Base-by-base conservation (phyloP, 2,888 invertebrate species). In the Chrysolina oricalcia region DNA sequence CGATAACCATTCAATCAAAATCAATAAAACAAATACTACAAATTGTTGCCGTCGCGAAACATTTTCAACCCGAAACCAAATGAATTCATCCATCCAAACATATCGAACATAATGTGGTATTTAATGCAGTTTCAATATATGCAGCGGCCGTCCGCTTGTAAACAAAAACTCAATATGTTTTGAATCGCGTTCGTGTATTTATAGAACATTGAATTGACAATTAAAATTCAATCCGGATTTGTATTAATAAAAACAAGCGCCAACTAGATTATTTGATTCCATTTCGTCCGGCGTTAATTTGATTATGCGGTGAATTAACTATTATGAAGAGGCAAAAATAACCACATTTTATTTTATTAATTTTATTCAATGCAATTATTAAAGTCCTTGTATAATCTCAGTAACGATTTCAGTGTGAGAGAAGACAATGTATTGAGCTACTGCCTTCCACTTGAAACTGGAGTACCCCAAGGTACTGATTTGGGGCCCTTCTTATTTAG, bases 141-240 rank as follows among this genome's bases (percentile, higher is more conserved):
- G 68, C 56, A 41, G 40, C 40, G 17, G 41, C 21, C 15, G 68
- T 69, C 21, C 35, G 41, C 40, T 69, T n/a, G 56, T 40, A 41
- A 40, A 40, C 68, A 69, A 69, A 69, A 56, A 41, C 41, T 56
- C 68, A 40, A 40, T 50, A 19, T 53, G 43, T 56, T 48, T 56
- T 40, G 41, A 41, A 56, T 19, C 56, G 41, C 56, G 15, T 41
- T 13, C 43, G 41, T 56, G 19, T 69, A 69, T 56, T 41, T 69
- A 56, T 41, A 53, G 56, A 56, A 40, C 68, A 41, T 56, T 15
- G 41, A 69, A 66, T 72, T 66, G 72, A 56, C 72, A 72, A 72
- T 72, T 72, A 66, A 46, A 72, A 66, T 66, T 56, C 66, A 65
- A 53, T 56, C 43, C 43, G n/a, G 19, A 65, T 43, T 65, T 19